Conservation (phyloP, 2,113 vertebrate species). For the Orycteropus afer region DNA sequence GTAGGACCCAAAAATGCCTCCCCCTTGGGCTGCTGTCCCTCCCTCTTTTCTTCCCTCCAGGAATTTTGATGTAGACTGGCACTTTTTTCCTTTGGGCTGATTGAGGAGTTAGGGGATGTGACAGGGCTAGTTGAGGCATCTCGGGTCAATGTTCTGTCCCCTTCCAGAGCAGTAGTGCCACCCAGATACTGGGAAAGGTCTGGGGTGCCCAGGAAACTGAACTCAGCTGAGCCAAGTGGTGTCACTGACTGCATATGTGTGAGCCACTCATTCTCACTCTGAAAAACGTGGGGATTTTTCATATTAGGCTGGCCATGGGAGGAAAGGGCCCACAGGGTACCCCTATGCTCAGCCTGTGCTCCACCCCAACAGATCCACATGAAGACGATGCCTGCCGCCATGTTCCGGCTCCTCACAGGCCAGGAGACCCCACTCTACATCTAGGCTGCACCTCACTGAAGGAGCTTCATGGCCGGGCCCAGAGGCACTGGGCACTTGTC, state of each 20-base stretch:
- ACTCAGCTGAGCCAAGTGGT: background rate
- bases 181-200: background rate
- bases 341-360: constrained; percentile 10
- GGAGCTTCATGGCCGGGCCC: constrained; percentile 46
- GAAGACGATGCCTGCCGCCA: constrained; percentile 99
- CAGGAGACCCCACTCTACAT: constrained; percentile 99
- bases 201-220: background rate
- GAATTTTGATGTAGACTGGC: background rate
- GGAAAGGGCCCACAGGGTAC: background rate
- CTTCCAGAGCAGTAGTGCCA: background rate
- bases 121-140: background rate
- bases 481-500: constrained; percentile 80
- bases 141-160: background rate
- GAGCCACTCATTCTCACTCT: background rate
- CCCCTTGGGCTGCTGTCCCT: background rate
- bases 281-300: background rate
- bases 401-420: constrained; percentile 99
- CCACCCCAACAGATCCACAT: constrained; percentile 94
- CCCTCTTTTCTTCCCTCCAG: background rate
- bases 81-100: background rate
- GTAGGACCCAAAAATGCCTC: background rate
- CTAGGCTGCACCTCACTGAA: constrained; percentile 82
- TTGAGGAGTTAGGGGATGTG: background rate
- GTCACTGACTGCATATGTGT: background rate
- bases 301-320: background rate